Percentiles rank a stretch among this genome's conserved stretches.
Conservation (phyloP, 2,888 invertebrate genomes). For the Junonia oenone region DNA sequence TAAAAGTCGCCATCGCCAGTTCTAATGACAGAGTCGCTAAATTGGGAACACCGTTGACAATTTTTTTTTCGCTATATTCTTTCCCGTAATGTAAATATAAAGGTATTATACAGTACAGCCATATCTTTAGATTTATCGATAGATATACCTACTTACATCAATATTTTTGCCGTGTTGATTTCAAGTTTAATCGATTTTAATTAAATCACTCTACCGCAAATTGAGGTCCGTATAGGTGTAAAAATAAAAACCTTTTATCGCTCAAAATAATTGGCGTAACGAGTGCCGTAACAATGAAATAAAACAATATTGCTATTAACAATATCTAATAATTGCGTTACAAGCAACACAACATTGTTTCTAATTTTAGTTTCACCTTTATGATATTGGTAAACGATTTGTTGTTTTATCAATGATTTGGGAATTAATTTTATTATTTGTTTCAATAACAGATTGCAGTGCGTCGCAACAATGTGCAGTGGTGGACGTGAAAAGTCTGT, state of each 20-base stretch:
- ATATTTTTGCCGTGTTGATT: too few species aligned
- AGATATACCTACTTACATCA: too few species aligned
- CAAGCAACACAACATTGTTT: background rate
- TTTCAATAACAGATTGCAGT: conserved; percentile 33
- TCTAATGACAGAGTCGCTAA: too few species aligned
- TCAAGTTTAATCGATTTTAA: too few species aligned
- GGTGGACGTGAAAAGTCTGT: conserved; percentile 55
- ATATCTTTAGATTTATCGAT: too few species aligned
- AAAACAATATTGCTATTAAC: background rate
- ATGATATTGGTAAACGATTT: conserved; percentile 29
- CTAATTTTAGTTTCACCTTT: background rate
- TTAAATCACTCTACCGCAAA: too few species aligned
- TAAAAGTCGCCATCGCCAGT: too few species aligned
- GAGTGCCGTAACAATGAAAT: background rate
- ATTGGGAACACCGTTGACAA: too few species aligned
- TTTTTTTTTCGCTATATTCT: too few species aligned
- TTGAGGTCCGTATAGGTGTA: background rate
- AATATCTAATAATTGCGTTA: background rate
- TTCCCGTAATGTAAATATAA: too few species aligned
- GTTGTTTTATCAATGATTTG: conserved; percentile 22
- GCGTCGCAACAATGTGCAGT: conserved; percentile 44
- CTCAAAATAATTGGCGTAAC: background rate
- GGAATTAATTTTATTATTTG: conserved; percentile 26
- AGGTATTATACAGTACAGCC: too few species aligned
- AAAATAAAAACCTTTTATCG: background rate